A percentile compares a stretch with the other conserved stretches of the same genome.
Evolutionary conservation across 2,888 invertebrate genomes (phyloP).

Genomic region (Tachystola acroxantha): DNA sequence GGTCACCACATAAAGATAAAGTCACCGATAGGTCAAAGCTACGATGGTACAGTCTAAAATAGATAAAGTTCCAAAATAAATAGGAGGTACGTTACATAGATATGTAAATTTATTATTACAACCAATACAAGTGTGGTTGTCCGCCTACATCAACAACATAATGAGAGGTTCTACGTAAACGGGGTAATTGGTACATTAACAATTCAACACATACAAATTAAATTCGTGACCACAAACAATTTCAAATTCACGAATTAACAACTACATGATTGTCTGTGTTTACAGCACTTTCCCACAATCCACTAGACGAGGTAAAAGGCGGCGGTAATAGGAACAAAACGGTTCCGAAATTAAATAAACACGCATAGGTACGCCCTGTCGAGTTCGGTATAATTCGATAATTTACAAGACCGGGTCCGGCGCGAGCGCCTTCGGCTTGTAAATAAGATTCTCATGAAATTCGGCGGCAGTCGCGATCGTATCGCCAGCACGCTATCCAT

Average conservation of each 20-base stretch:
- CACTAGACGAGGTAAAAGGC: conserved; percentile 36
- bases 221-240: conserved; percentile 54
- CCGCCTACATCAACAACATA: conserved; percentile 1
- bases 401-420: conserved; percentile 51
- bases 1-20: no score
- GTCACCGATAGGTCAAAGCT: no score
- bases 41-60: no score
- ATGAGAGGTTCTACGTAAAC: conserved; percentile 5
- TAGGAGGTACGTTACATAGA: no score
- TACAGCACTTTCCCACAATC: conserved; percentile 53
- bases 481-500: conserved; percentile 68
- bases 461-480: conserved; percentile 61
- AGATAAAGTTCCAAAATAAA: no score
- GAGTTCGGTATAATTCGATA: conserved; percentile 63
- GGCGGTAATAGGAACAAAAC: conserved; percentile 60
- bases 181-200: conserved; percentile 34
- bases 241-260: conserved; percentile 37
- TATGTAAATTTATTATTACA: no score
- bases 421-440: conserved; percentile 50
- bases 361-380: conserved; percentile 55
- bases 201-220: conserved; percentile 50
- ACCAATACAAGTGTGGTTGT: no score
- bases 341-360: conserved; percentile 67
- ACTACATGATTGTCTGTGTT: conserved; percentile 41
- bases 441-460: conserved; percentile 66